phyloP scores from a whole-genome alignment of 2,797 vertebrate species.

The Astyanax mexicanus region DNA sequence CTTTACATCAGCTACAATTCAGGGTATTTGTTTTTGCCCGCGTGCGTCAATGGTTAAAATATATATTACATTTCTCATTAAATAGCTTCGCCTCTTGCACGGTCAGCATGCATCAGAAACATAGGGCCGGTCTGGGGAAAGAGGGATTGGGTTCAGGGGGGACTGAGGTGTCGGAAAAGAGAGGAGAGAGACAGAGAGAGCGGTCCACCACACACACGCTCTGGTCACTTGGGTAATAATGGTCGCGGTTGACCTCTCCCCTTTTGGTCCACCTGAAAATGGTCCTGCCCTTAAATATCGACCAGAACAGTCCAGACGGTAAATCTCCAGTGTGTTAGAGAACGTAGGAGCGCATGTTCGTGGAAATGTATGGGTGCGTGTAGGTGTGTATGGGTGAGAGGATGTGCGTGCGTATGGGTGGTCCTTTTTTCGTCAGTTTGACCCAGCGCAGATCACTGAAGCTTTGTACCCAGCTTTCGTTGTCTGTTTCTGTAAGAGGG shows the following conservation, averaged over 20 bases:
- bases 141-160: conserved; percentile 66
- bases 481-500: conserved; percentile 90
- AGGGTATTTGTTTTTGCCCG: conserved; percentile 62
- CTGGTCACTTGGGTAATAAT: neutral
- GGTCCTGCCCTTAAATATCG: conserved; percentile 68
- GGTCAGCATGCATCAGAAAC: conserved; percentile 90
- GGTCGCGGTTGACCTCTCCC: conserved; percentile 68
- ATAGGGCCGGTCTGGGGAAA: conserved; percentile 78
- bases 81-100: conserved; percentile 86
- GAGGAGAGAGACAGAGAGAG: conserved; percentile 76
- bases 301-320: conserved; percentile 74
- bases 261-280: conserved; percentile 84
- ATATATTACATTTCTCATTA: conserved; percentile 83
- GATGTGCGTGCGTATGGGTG: conserved; percentile 51
- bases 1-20: conserved; percentile 69
- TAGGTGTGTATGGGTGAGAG: conserved; percentile 24
- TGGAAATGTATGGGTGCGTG: conserved; percentile 43
- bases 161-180: conserved; percentile 52
- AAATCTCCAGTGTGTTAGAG: conserved; percentile 77
- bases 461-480: conserved; percentile 97
- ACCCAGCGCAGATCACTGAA: conserved; percentile 87
- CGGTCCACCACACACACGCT: conserved; percentile 62
- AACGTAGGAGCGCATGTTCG: conserved; percentile 36
- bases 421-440: conserved; percentile 67
- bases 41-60: conserved; percentile 84